These are phyloP conservation scores for Autographa pulchrina DNA, from an alignment of 2,888 invertebrate genomes.

Conservation along the genomic window DNA sequence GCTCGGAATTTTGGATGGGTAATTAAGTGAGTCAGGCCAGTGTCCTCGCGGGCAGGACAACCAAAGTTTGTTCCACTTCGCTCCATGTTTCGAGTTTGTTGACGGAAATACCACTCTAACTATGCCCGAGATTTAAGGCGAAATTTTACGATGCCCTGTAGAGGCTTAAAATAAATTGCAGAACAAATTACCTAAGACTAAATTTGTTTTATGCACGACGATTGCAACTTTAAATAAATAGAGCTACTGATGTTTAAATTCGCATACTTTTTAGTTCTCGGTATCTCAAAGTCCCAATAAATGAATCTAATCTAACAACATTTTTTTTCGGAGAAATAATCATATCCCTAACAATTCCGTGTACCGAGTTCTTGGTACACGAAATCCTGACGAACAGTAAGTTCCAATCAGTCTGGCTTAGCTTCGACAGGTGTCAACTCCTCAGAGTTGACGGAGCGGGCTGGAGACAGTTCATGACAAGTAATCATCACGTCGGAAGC, in stretches of 20 bases:
- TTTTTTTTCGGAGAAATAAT: background rate
- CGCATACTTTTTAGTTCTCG: background rate
- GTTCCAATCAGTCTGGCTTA: constrained; percentile 77
- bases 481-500: constrained; percentile 80
- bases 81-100: constrained; percentile 56
- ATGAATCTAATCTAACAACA: background rate
- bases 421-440: constrained; percentile 78
- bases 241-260: background rate
- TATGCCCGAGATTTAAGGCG: constrained; percentile 51
- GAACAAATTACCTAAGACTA: background rate
- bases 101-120: constrained; percentile 51
- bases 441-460: constrained; percentile 42
- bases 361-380: constrained; percentile 24
- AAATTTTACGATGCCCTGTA: constrained; percentile 28
- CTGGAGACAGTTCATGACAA: constrained; percentile 70
- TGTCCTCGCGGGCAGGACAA: constrained; percentile 63
- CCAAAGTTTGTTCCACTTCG: constrained; percentile 66
- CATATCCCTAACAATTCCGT: constrained; percentile 11
- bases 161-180: constrained; percentile 32
- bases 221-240: background rate
- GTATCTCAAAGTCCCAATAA: background rate
- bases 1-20: constrained; percentile 73
- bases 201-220: background rate
- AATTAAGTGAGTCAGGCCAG: constrained; percentile 74
- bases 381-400: constrained; percentile 51